Conservation (phyloP, 64 coral and sea anemone genomes). For the Porites lutea region DNA sequence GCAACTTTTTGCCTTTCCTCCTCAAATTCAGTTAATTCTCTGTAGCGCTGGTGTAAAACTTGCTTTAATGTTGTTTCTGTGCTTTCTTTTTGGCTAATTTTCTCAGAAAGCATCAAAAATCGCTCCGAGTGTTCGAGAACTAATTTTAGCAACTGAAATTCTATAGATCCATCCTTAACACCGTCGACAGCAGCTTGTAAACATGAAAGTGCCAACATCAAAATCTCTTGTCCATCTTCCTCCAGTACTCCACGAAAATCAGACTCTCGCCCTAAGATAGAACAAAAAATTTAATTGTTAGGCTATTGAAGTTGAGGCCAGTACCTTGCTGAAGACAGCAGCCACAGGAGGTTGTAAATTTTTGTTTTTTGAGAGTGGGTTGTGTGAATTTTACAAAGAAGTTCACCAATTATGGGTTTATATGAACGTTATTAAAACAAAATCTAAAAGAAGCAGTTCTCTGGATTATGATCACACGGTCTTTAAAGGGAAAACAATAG, state of each 20-base stretch:
- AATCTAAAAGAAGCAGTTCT: too few species aligned
- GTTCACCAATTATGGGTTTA: too few species aligned
- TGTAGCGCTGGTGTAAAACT: not conserved
- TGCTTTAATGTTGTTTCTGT: not conserved
- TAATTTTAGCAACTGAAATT: conserved; percentile 28
- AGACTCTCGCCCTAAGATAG: conserved; percentile 33
- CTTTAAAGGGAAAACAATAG: too few species aligned
- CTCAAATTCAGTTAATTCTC: not conserved
- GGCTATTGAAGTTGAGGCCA: too few species aligned
- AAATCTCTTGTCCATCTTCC: conserved; percentile 50
- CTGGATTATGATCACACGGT: too few species aligned
- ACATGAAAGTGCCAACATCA: conserved; percentile 37
- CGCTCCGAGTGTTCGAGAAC: conserved; percentile 10
- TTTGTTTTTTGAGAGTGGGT: too few species aligned
- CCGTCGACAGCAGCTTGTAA: conserved; percentile 26
- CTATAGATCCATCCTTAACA: conserved; percentile 45
- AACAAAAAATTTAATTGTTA: not conserved
- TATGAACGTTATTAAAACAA: too few species aligned
- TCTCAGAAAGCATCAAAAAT: conserved; percentile 27
- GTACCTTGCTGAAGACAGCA: too few species aligned
- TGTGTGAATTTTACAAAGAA: too few species aligned
- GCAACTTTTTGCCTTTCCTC: not conserved
- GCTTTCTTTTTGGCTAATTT: not conserved
- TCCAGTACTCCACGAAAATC: conserved; percentile 40
- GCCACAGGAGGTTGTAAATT: too few species aligned